Percentiles rank a stretch among this genome's conserved stretches.
These are phyloP conservation scores for Diprion similis DNA, from an alignment of 1,140 invertebrate genomes.

Conservation along the genomic window DNA sequence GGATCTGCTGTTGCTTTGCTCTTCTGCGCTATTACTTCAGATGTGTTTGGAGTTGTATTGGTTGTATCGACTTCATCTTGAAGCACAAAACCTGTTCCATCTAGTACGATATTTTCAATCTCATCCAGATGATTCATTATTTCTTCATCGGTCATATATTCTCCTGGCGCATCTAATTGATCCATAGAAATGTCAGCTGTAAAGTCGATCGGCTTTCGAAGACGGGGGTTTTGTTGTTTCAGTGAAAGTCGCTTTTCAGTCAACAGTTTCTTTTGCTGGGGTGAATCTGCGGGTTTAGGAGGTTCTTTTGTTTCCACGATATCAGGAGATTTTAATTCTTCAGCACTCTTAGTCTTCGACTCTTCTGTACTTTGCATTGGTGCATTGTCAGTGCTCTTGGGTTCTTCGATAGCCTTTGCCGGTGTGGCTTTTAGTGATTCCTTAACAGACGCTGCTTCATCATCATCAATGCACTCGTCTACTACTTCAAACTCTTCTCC, in stretches of 20 bases:
- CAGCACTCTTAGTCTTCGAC: not conserved
- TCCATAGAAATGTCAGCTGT: conserved; percentile 35
- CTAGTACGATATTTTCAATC: conserved; percentile 51
- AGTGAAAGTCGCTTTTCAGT: not conserved
- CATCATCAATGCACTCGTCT: conserved; percentile 43
- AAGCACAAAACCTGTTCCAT: conserved; percentile 33
- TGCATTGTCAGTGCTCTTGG: conserved; percentile 25
- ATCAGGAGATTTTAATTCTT: not conserved
- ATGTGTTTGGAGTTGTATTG: not conserved
- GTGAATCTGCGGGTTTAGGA: too few relatives aligned
- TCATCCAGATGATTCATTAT: conserved; percentile 51
- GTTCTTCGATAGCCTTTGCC: not conserved
- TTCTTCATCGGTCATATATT: conserved; percentile 49
- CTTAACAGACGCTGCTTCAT: conserved; percentile 29
- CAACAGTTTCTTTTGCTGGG: not conserved
- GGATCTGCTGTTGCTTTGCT: not conserved
- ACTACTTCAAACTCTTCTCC: conserved; percentile 42
- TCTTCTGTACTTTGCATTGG: conserved; percentile 23
- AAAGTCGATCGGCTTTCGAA: conserved; percentile 32
- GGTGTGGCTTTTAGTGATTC: not conserved
- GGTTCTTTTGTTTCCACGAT: not conserved
- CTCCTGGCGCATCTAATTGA: conserved; percentile 26
- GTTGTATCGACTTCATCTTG: conserved; percentile 31
- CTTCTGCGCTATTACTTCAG: not conserved
- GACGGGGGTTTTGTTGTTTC: not conserved